Evolutionary conservation across 2,113 vertebrate genomes (phyloP).

Genomic region (Passer domesticus): DNA sequence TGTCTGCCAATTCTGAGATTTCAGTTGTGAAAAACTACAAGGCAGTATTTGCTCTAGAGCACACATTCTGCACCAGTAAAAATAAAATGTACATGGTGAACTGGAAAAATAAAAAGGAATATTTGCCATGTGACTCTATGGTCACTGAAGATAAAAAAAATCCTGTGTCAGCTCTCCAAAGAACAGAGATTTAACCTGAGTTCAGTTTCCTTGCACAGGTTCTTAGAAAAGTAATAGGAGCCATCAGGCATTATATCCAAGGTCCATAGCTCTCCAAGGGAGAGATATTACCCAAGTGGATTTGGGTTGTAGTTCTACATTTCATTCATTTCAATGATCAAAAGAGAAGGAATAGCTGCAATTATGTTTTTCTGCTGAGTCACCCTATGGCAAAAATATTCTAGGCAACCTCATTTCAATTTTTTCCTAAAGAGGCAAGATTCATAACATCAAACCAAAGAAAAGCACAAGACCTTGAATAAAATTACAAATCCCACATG

Average conservation of each 20-base stretch:
- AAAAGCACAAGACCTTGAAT: neutral
- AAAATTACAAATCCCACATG: neutral
- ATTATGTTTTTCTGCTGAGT: neutral
- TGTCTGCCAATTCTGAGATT: conserved; percentile 15
- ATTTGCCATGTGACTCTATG: neutral
- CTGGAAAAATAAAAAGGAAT: neutral
- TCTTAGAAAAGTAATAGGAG: neutral
- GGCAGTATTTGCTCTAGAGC: neutral
- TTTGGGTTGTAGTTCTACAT: neutral
- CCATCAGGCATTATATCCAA: neutral
- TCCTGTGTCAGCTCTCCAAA: neutral
- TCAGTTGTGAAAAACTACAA: conserved; percentile 2
- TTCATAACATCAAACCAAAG: neutral
- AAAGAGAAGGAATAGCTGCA: neutral
- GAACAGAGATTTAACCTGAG: neutral
- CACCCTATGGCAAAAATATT: neutral
- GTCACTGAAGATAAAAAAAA: neutral
- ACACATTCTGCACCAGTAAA: neutral
- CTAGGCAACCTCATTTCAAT: neutral
- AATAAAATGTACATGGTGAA: neutral
- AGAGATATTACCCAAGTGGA: neutral
- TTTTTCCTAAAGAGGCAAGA: neutral
- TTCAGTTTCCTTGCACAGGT: neutral
- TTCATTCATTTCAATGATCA: neutral
- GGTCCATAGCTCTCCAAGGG: neutral